These are phyloP conservation scores for Enteromius argenteus DNA, from an alignment of 2,797 vertebrate genomes.

Conservation along the genomic window DNA sequence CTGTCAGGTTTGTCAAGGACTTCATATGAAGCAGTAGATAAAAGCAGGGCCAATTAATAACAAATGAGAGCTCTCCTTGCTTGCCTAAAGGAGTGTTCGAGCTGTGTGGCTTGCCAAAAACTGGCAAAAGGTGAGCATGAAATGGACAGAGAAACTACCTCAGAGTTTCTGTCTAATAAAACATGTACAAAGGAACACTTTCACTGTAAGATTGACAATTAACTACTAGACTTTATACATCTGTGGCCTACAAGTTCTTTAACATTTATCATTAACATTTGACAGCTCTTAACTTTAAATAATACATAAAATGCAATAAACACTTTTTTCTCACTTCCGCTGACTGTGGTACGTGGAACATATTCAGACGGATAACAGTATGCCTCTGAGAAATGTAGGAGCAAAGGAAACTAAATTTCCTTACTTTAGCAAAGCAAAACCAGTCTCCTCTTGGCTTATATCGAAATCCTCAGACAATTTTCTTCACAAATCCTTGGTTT, in stretches of 20 bases:
- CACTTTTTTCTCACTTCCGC: no score
- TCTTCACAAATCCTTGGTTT: no score
- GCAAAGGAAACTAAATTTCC: no score
- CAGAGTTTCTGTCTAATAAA: conserved; percentile 6
- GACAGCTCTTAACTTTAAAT: background rate
- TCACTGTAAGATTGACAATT: background rate
- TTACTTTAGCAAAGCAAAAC: no score
- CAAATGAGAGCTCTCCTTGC: background rate
- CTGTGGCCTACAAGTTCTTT: conserved; percentile 22
- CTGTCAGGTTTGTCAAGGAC: conserved; percentile 21
- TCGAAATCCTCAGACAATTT: no score
- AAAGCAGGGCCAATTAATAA: conserved; percentile 12
- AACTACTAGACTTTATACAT: background rate
- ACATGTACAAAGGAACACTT: conserved; percentile 1
- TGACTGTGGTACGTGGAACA: no score
- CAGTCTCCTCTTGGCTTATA: no score
- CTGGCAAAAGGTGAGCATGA: background rate
- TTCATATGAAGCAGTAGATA: conserved; percentile 1
- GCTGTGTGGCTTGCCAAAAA: conserved; percentile 11
- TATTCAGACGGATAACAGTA: no score
- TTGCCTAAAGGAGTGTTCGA: background rate
- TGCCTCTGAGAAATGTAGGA: no score
- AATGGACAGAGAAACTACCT: background rate
- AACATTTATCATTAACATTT: background rate
- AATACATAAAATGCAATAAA: no score